Percentiles rank a stretch among this genome's conserved stretches.
phyloP scores from a whole-genome alignment of 2,113 vertebrate genomes.

The Gobio gobio region DNA sequence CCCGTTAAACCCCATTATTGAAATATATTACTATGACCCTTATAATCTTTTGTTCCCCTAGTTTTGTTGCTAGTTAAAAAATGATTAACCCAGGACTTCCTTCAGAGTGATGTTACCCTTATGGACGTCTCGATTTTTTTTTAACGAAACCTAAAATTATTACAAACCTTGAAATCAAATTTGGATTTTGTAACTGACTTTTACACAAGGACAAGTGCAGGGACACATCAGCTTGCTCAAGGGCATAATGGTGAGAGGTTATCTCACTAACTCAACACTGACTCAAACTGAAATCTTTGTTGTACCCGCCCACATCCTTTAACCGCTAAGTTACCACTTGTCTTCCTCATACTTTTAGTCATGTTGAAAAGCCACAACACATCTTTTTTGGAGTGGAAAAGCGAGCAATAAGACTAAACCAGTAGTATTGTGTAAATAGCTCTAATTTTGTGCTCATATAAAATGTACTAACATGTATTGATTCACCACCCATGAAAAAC shows the following conservation, averaged over 20 bases:
- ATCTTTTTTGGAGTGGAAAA: constrained; percentile 28
- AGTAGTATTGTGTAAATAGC: constrained; percentile 65
- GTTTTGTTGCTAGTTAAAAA: not conserved
- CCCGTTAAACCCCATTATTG: not conserved
- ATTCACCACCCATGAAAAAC: not conserved
- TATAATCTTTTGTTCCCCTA: not conserved
- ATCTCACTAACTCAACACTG: not conserved
- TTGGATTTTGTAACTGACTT: constrained; percentile 8
- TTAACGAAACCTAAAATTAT: not conserved
- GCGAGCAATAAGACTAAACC: constrained; percentile 64
- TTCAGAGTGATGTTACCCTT: not conserved
- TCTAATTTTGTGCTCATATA: constrained; percentile 45
- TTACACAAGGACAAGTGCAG: constrained; percentile 5
- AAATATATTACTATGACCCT: not conserved
- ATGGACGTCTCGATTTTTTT: not conserved
- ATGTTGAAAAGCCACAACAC: not conserved
- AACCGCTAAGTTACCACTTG: constrained; percentile 27
- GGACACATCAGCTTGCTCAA: constrained; percentile 4
- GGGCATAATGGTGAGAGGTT: not conserved
- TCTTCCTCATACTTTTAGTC: constrained; percentile 45
- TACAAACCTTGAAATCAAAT: not conserved
- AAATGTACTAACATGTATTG: constrained; percentile 35
- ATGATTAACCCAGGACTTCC: not conserved
- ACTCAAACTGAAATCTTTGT: not conserved
- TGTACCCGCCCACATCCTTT: constrained; percentile 8